Percentiles rank a stretch among this genome's conserved stretches.
These are phyloP conservation scores for Lordiphosa stackelbergi DNA, from an alignment of 1,140 invertebrate species.

Conservation along the genomic window DNA sequence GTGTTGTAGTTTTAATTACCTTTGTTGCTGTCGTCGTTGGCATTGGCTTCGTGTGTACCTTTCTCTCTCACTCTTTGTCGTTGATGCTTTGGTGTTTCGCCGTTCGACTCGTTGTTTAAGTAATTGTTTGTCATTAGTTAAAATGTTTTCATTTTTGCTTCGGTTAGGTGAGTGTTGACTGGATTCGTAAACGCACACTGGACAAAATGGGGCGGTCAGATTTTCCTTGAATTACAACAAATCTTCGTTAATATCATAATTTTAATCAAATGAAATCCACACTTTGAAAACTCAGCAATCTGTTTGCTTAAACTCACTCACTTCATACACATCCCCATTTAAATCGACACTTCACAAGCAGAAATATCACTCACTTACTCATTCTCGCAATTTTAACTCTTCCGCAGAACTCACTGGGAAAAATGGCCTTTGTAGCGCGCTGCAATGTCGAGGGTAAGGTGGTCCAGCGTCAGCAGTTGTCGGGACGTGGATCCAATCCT, in stretches of 20 bases:
- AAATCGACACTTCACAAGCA: no score
- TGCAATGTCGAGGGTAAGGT: constrained; percentile 35
- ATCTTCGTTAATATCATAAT: no score
- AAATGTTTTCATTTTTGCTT: constrained; percentile 70
- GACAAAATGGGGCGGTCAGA: no score
- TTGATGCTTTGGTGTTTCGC: constrained; percentile 15
- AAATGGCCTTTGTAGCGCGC: constrained; percentile 55
- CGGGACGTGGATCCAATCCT: constrained; percentile 2
- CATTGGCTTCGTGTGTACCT: constrained; percentile 10
- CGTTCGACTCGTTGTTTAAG: constrained; percentile 67
- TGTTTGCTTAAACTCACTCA: no score
- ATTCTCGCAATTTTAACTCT: constrained; percentile 2
- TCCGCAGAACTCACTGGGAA: constrained; percentile 21
- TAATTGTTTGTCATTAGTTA: constrained; percentile 75
- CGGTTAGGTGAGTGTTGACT: constrained; percentile 9
- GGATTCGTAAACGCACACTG: not conserved
- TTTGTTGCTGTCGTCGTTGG: constrained; percentile 41
- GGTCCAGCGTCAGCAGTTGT: constrained; percentile 39
- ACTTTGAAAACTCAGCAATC: no score
- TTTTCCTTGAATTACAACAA: no score
- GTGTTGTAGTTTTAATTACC: constrained; percentile 64
- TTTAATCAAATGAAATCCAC: no score
- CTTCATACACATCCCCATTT: no score
- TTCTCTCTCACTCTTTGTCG: not conserved
- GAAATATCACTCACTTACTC: not conserved